Evolutionary conservation across 2,797 vertebrate genomes (phyloP).

Genomic region (Typhlichthys subterraneus): DNA sequence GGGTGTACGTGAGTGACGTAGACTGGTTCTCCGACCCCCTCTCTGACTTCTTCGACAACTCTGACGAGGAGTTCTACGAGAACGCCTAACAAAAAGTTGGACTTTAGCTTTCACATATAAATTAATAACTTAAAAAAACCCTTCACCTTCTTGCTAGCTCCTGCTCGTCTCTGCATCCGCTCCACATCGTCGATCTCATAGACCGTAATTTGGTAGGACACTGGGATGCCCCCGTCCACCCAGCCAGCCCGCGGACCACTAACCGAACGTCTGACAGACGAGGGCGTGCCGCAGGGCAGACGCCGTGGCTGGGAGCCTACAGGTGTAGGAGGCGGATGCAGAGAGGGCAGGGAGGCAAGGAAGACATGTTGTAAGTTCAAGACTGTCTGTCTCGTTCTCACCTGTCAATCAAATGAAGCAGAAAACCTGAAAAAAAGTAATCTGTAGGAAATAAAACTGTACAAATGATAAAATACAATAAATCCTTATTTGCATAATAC

Average conservation of each 20-base stretch:
- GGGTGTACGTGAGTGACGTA: too few relatives aligned
- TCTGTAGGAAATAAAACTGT: neutral
- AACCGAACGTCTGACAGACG: constrained; percentile 80
- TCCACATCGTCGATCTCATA: constrained; percentile 94
- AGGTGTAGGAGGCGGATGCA: constrained; percentile 52
- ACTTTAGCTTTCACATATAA: too few relatives aligned
- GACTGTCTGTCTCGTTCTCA: neutral
- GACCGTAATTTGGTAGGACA: constrained; percentile 93
- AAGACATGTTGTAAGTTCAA: neutral
- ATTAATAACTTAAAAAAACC: constrained; percentile 39
- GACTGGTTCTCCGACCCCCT: too few relatives aligned
- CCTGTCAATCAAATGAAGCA: neutral
- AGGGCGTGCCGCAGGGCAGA: constrained; percentile 81
- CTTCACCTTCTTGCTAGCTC: constrained; percentile 84
- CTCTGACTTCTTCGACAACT: too few relatives aligned
- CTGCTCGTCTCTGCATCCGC: constrained; percentile 87
- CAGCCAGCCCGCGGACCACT: constrained; percentile 81
- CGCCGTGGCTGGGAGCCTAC: constrained; percentile 84
- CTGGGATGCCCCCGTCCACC: constrained; percentile 86
- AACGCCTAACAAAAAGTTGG: too few relatives aligned
- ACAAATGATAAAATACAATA: too few relatives aligned
- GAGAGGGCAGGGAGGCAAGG: neutral
- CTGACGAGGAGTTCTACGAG: too few relatives aligned
- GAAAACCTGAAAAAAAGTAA: neutral
- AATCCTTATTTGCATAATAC: too few relatives aligned